Percentiles rank a stretch among this genome's conserved stretches.
phyloP scores from a whole-genome alignment of 2,888 invertebrate species.

The Cyclophora punctaria region DNA sequence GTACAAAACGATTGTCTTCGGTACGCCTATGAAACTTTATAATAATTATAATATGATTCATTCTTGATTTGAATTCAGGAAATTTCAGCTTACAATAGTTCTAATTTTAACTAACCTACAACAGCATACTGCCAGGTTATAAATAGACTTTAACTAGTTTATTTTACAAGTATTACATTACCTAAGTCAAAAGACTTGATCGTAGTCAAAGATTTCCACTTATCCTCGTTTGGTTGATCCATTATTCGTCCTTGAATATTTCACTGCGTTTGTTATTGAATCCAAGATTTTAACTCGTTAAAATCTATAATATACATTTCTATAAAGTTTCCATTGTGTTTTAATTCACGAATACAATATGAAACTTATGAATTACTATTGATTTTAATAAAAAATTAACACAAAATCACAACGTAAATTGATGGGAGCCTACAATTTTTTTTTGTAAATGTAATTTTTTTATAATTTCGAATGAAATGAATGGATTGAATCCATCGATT shows the following conservation, averaged over 20 bases:
- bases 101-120: background rate
- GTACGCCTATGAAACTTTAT: too few species aligned
- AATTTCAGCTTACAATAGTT: background rate
- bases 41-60: too few species aligned
- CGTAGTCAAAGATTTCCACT: conserved; percentile 63
- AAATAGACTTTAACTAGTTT: background rate
- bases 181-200: conserved; percentile 66
- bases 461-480: too few species aligned
- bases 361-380: too few species aligned
- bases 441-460: too few species aligned
- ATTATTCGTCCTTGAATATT: conserved; percentile 26
- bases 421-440: too few species aligned
- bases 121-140: background rate
- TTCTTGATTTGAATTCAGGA: too few species aligned
- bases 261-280: conserved; percentile 31
- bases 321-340: conserved; percentile 24
- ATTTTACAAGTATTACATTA: conserved; percentile 16
- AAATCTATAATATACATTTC: conserved; percentile 40
- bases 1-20: too few species aligned
- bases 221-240: conserved; percentile 48
- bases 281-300: conserved; percentile 44
- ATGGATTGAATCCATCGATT: too few species aligned
- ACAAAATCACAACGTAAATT: too few species aligned
- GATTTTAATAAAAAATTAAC: too few species aligned
- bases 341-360: too few species aligned